Base-by-base conservation (phyloP, 2,113 vertebrate species). In the Salminus brasiliensis region DNA sequence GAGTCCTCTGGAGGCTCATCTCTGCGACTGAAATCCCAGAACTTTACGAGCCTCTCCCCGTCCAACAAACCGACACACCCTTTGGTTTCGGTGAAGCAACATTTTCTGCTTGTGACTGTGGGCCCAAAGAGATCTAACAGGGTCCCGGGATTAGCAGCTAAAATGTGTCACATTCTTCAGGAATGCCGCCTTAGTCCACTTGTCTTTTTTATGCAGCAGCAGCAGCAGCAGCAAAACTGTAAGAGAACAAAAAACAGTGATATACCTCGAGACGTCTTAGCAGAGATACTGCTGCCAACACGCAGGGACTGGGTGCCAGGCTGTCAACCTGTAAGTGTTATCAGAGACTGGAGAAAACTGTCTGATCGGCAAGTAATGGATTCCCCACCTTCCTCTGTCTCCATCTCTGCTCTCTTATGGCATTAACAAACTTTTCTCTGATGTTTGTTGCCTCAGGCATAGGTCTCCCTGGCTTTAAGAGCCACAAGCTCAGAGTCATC, bases 401-500 rank as follows among this genome's bases (percentile, higher is more conserved):
- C 34, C 47, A 60, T 65, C 21, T 18, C 70, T n/a, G 43, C 30
- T 45, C 25, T 55, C 12, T 39, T 23, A 41, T 53, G n/a, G 18
- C 53, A 39, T 16, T 68, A 36, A 41, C 32, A 47, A 2, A 25
- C 11, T 1, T 45, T 23, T 67, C 63, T 72, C 32, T 49, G 15
- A 65, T 39, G 18, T 11, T 72, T 49, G 30, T 27, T 53, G 18
- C 27, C 15, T 95, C 92, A 98, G 23, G 95, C 93, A 9, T 95
- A 95, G 0, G 92, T 90, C 69, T 97, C 96, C 74, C 93, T 91
- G 47, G 92, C 86, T 81, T 96, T 95, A 57, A 97, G 79, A 0
- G 95, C 91, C 83, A 95, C 93, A 1, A 94, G 91, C 88, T 98
- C 96, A 0, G 91, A 92, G 86, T 95, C 93, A 39, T 96, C 94